A percentile compares a stretch with the other conserved stretches of the same genome.
phyloP scores from a whole-genome alignment of 2,113 vertebrate genomes.

The Shinisaurus crocodilurus region DNA sequence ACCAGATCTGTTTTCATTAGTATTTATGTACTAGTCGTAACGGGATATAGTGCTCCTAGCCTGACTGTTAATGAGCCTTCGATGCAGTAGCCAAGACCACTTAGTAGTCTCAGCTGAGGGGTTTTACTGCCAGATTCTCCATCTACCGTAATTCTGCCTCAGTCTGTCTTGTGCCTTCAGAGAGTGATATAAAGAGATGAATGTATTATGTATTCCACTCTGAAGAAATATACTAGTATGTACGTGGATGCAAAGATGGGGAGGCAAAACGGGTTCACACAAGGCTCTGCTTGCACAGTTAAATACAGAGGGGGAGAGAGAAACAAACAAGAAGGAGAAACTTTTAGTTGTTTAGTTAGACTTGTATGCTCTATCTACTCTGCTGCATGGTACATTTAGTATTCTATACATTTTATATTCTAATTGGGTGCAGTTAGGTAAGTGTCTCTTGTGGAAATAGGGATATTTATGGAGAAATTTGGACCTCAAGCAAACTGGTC shows the following conservation, averaged over 20 bases:
- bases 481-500: background rate
- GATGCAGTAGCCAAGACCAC: constrained; percentile 39
- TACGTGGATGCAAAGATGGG: background rate
- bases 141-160: background rate
- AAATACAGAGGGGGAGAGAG: background rate
- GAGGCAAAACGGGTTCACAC: constrained; percentile 49
- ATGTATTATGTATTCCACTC: accelerated
- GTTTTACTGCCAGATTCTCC: constrained; percentile 54
- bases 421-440: background rate
- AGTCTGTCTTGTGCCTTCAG: constrained; percentile 30
- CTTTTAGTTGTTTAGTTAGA: background rate
- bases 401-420: background rate
- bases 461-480: background rate
- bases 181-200: constrained; percentile 26
- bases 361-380: background rate
- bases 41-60: constrained; percentile 34
- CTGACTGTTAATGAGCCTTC: constrained; percentile 56
- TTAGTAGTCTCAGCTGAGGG: constrained; percentile 24
- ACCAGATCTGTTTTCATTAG: constrained; percentile 19
- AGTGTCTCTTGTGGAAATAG: background rate
- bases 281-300: constrained; percentile 53
- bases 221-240: background rate
- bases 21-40: constrained; percentile 58
- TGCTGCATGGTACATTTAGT: background rate
- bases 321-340: background rate